A percentile compares a stretch with the other conserved stretches of the same genome.
phyloP scores from a whole-genome alignment of 2,888 invertebrate genomes.

The Rotaria sp. region DNA sequence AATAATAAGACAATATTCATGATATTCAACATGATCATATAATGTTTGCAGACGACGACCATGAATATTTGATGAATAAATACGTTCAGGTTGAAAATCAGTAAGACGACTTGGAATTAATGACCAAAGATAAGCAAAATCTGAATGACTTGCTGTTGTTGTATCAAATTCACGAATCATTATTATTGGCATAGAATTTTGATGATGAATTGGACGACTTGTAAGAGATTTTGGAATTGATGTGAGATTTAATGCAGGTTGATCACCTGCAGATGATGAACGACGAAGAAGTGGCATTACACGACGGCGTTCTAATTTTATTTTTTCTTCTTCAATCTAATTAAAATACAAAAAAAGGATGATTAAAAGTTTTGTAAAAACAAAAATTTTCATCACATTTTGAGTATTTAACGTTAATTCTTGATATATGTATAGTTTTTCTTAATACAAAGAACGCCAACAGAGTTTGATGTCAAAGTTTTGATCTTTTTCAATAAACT shows the following conservation, averaged over 20 bases:
- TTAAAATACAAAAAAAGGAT: not conserved
- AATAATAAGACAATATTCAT: conserved; percentile 35
- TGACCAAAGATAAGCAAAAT: conserved; percentile 38
- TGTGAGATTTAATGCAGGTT: not conserved
- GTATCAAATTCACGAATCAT: conserved; percentile 33
- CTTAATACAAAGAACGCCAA: too few relatives aligned
- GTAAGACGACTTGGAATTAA: conserved; percentile 34
- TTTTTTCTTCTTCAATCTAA: conserved; percentile 15
- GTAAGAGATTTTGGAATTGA: not conserved
- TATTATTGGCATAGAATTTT: conserved; percentile 27
- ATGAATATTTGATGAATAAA: conserved; percentile 38
- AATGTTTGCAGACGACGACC: conserved; percentile 37
- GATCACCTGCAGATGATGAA: not conserved
- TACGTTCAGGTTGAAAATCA: conserved; percentile 32
- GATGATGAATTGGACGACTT: not conserved
- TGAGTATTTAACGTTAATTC: too few relatives aligned
- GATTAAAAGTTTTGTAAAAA: too few relatives aligned
- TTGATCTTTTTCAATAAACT: too few relatives aligned
- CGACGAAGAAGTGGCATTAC: not conserved
- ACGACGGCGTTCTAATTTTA: not conserved
- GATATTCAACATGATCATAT: conserved; percentile 39
- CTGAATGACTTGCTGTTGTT: conserved; percentile 14
- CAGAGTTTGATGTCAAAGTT: too few relatives aligned
- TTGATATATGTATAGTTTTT: too few relatives aligned
- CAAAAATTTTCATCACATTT: too few relatives aligned